A percentile compares a stretch with the other conserved stretches of the same genome.
Conservation (phyloP, 2,888 invertebrate genomes). For the Nemoura dubitans region DNA sequence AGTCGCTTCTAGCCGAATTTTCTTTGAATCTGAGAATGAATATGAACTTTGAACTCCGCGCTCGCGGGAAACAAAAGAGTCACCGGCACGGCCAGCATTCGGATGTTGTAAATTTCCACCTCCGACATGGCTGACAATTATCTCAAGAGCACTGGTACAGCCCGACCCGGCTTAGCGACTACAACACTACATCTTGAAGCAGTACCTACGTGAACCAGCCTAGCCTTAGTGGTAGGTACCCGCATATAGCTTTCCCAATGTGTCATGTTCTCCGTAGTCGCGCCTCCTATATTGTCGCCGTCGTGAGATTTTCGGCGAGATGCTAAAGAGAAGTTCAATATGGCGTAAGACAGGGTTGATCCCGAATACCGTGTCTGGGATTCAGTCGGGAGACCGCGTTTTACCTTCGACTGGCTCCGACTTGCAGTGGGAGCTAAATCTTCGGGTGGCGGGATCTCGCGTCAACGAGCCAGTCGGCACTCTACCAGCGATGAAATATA, state of each 20-base stretch:
- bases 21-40: constrained; percentile 24
- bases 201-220: background rate
- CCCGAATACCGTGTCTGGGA: background rate
- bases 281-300: background rate
- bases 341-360: background rate
- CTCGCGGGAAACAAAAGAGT: constrained; percentile 34
- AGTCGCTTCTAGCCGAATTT: background rate
- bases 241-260: background rate
- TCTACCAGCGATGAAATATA: background rate
- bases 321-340: background rate
- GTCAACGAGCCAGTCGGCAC: background rate
- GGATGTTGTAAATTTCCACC: constrained; percentile 48
- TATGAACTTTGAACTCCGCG: constrained; percentile 33
- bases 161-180: background rate
- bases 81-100: constrained; percentile 17
- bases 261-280: background rate
- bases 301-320: background rate
- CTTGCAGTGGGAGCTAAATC: background rate
- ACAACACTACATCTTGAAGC: constrained; percentile 35
- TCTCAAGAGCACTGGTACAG: constrained; percentile 40
- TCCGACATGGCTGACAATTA: constrained; percentile 43
- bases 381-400: background rate
- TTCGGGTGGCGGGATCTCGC: background rate
- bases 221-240: background rate
- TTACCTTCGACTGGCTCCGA: background rate